phyloP scores from a whole-genome alignment of 2,113 vertebrate species.

The Oreochromis aureus region DNA sequence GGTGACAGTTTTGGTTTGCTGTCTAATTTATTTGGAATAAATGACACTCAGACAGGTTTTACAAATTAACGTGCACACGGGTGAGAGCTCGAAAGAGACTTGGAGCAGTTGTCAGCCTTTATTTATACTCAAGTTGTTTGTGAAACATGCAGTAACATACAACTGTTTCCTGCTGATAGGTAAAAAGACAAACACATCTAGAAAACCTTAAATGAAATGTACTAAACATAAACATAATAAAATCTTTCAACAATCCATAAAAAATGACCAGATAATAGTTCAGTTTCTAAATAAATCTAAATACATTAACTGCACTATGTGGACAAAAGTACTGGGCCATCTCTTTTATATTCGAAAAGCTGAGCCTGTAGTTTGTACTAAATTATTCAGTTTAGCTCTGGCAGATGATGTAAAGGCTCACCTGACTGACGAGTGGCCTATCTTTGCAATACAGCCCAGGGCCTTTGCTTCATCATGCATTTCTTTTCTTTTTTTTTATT shows the following conservation, averaged over 20 bases:
- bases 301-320: not conserved
- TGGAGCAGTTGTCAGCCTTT: too few species aligned
- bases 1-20: not conserved
- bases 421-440: not conserved
- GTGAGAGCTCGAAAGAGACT: too few species aligned
- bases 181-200: too few species aligned
- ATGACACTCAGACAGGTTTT: too few species aligned
- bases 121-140: too few species aligned
- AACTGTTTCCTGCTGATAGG: too few species aligned
- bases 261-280: not conserved
- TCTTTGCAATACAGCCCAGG: not conserved
- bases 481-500: not conserved
- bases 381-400: not conserved
- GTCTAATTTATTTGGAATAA: too few species aligned
- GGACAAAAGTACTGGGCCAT: not conserved
- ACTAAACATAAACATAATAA: too few species aligned
- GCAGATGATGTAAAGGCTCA: not conserved
- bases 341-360: not conserved
- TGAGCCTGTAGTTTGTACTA: not conserved
- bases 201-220: too few species aligned
- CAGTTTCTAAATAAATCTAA: not conserved
- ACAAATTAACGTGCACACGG: too few species aligned
- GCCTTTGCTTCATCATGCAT: not conserved
- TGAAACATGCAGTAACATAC: too few species aligned
- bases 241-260: too few species aligned